A percentile compares a stretch with the other conserved stretches of the same genome.
These are phyloP conservation scores for Cephalopterus ornatus DNA, from an alignment of 2,113 vertebrate species.

Conservation along the genomic window DNA sequence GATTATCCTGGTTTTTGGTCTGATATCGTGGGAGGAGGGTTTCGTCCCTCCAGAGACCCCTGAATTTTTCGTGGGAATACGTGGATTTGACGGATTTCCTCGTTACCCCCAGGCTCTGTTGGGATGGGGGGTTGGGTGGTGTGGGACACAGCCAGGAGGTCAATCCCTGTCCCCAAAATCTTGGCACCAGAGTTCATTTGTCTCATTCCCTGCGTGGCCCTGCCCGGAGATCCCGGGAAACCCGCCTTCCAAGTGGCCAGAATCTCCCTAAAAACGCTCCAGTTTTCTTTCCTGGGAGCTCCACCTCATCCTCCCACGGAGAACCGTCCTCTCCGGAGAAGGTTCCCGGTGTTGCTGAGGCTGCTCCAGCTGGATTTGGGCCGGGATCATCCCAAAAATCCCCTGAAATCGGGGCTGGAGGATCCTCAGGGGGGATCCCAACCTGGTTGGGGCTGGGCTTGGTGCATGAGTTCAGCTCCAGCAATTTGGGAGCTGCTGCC, in stretches of 20 bases:
- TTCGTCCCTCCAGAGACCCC: accelerated
- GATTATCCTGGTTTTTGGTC: accelerated
- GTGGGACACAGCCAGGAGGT: neutral
- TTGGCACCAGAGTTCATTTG: accelerated
- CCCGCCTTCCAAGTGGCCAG: neutral
- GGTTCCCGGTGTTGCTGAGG: neutral
- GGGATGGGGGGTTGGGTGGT: neutral
- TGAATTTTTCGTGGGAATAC: neutral
- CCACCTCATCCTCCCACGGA: neutral
- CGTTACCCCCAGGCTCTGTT: accelerated
- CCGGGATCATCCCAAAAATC: neutral
- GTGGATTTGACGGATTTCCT: neutral
- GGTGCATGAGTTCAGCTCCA: too few species aligned
- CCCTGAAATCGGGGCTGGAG: neutral
- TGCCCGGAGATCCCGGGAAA: neutral
- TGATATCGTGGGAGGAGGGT: neutral
- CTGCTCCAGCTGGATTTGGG: neutral
- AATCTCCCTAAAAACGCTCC: neutral
- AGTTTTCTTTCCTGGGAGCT: too few species aligned
- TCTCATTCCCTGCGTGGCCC: neutral
- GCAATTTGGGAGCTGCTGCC: neutral
- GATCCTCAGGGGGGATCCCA: neutral
- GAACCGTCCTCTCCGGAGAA: neutral
- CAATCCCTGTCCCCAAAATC: neutral
- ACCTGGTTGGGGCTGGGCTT: too few species aligned